Evolutionary conservation across 2,797 vertebrate species (phyloP).

Genomic region (Clarias fuscus): DNA sequence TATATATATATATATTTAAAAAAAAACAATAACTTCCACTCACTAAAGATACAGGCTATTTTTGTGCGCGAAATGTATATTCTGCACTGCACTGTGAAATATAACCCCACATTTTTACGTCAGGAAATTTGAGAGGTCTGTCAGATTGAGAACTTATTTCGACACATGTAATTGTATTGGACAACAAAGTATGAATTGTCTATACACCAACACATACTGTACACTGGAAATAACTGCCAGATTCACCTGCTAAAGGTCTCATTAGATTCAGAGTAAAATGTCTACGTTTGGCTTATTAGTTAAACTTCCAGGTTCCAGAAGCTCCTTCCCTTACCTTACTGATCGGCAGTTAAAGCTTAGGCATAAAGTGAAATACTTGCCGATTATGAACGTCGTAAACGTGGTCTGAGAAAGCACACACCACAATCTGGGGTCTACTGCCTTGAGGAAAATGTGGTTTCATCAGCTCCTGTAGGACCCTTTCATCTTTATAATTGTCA

Average conservation of each 20-base stretch:
- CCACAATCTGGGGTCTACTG: slow-evolving; percentile 68
- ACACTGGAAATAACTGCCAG: slow-evolving; percentile 17
- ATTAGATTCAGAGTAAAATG: neutral
- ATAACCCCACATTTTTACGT: neutral
- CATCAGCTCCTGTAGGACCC: slow-evolving; percentile 68
- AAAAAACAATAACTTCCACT: neutral
- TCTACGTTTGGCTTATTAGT: neutral
- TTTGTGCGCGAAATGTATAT: neutral
- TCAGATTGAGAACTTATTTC: neutral
- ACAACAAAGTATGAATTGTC: neutral
- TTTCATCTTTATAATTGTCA: slow-evolving; percentile 72
- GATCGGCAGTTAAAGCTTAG: neutral
- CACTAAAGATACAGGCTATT: neutral
- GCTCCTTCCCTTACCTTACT: neutral
- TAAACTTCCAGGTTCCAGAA: neutral
- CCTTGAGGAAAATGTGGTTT: slow-evolving; percentile 58
- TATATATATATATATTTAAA: no score
- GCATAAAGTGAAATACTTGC: slow-evolving; percentile 32
- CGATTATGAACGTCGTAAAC: slow-evolving; percentile 54
- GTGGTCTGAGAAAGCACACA: slow-evolving; percentile 63
- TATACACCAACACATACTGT: neutral
- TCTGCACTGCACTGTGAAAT: slow-evolving; percentile 3
- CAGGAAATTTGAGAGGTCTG: neutral
- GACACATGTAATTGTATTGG: neutral
- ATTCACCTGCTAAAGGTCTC: neutral